Conservation (phyloP, 2,888 invertebrate genomes). For the Eristalinus aeneus region DNA sequence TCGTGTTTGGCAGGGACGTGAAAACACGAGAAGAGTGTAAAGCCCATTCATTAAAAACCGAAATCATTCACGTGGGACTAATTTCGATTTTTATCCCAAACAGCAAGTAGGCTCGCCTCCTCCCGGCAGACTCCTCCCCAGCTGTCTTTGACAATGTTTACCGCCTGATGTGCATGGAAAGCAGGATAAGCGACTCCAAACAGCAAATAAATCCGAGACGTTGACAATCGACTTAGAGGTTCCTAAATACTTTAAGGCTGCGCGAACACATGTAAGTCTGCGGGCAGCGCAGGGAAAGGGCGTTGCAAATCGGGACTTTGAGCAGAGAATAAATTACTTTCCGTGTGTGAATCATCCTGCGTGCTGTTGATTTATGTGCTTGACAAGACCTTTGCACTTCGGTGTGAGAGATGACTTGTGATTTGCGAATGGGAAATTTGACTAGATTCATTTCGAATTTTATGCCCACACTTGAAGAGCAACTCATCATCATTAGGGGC, state of each 20-base stretch:
- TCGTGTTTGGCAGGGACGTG: neutral
- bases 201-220: neutral
- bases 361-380: too few relatives aligned
- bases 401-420: too few relatives aligned
- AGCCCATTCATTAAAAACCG: neutral
- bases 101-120: too few relatives aligned
- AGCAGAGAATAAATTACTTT: too few relatives aligned
- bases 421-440: too few relatives aligned
- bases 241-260: neutral
- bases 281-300: too few relatives aligned
- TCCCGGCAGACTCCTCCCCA: neutral
- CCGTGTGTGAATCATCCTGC: too few relatives aligned
- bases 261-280: neutral
- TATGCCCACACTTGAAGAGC: too few relatives aligned
- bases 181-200: neutral
- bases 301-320: too few relatives aligned
- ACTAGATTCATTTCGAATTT: too few relatives aligned
- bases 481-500: too few relatives aligned
- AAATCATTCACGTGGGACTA: neutral
- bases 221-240: neutral
- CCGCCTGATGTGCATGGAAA: neutral
- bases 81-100: neutral
- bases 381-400: too few relatives aligned
- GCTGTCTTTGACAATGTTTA: neutral
- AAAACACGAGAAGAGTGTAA: slow-evolving; percentile 1